Evolutionary conservation across 2,888 invertebrate genomes (phyloP).

Genomic region (Patella pellucida): DNA sequence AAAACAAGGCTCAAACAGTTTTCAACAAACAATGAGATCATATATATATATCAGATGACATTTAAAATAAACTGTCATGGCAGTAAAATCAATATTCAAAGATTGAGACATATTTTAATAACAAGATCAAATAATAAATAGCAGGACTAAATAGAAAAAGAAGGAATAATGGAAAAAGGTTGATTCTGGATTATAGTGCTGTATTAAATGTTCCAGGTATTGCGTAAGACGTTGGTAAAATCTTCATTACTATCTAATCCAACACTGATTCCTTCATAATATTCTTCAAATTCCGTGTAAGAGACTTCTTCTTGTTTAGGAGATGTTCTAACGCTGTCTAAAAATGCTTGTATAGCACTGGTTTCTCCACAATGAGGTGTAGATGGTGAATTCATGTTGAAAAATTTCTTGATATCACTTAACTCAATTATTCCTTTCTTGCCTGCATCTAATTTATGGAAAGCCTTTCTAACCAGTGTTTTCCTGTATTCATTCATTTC

Average conservation of each 20-base stretch:
- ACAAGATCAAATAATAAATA: no score
- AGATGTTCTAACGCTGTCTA: conserved; percentile 55
- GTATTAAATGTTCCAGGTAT: conserved; percentile 65
- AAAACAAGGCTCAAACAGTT: no score
- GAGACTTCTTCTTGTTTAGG: conserved; percentile 54
- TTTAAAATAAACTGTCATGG: no score
- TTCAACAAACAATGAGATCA: no score
- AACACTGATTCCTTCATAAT: conserved; percentile 68
- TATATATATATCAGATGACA: no score
- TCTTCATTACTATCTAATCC: conserved; percentile 62
- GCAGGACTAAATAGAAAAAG: no score
- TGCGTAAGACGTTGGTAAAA: conserved; percentile 63
- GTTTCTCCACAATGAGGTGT: conserved; percentile 25
- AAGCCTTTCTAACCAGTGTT: conserved; percentile 68
- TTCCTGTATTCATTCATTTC: conserved; percentile 67
- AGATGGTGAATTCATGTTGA: conserved; percentile 54
- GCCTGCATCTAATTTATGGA: conserved; percentile 62
- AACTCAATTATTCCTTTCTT: conserved; percentile 60
- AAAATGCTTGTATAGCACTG: conserved; percentile 56
- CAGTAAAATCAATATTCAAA: no score
- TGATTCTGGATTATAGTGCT: no score
- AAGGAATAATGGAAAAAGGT: no score
- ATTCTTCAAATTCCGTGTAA: conserved; percentile 67
- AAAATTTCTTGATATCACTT: conserved; percentile 66
- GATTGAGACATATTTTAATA: no score